Evolutionary conservation across 2,113 vertebrate species (phyloP), one percentile per base, ranked within the genome.

Genomic region (Heptranchias perlo): DNA sequence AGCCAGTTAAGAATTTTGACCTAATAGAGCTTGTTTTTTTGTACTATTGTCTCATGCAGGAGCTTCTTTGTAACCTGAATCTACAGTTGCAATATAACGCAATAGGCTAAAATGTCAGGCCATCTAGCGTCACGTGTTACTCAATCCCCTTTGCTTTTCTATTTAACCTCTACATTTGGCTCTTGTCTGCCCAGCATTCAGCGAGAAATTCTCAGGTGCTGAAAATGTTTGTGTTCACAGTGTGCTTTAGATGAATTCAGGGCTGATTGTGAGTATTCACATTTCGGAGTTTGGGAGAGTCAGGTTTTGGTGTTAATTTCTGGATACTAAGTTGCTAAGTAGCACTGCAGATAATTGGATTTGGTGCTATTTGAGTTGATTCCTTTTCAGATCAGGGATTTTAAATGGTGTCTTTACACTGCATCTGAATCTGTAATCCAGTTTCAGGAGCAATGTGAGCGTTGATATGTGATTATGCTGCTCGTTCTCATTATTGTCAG

Each of bases 1-100:
- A 94, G 61, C n/a, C n/a, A 16, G 35, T 39, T 94, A 58, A 91
- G 91, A 39, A 94, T 94, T 64, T 93, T 93, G 91, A 64, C 58
- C 44, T 44, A 62, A 64, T 39, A 31, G 28, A 58, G 54, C n/a
- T 64, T 39, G 91, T 23, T 94, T 94, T 10, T 39, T 94, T 1
- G 16, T 58, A 4, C 21, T 39, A 39, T n/a, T 64, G 35, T 21
- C 35, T 93, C 18, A 39, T 5, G 0, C 10, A 13, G 35, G n/a
- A 64, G 39, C 35, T 39, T 39, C 61, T 64, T 39, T 94, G 16
- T 39, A 64, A 64, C 64, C 54, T 93, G 35, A 39, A 93, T 62
- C 58, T 44, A 64, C 14, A 94, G 61, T 10, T 94, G 58, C 91
- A 94, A 91, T 44, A 44, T 64, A 64, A 94, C 28, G 14, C 91